Evolutionary conservation across 2,113 vertebrate genomes (phyloP).

Genomic region (Pachycephala philippinensis): DNA sequence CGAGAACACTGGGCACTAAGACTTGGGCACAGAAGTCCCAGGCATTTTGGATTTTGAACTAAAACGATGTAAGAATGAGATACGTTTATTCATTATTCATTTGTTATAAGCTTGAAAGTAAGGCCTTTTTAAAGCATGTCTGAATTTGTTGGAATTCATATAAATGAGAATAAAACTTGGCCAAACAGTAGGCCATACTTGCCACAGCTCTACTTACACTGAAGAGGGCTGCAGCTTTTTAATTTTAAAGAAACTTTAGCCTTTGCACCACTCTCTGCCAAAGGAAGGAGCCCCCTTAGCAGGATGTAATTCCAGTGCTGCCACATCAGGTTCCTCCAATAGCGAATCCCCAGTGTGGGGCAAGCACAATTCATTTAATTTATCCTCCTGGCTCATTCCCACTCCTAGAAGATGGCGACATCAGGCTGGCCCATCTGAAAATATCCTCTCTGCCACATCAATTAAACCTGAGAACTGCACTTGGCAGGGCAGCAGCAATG

Average conservation of each 20-base stretch:
- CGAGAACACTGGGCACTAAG: not conserved
- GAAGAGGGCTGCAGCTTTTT: not conserved
- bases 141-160: not conserved
- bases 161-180: not conserved
- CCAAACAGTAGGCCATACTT: not conserved
- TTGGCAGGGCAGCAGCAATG: not conserved
- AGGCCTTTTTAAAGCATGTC: not conserved
- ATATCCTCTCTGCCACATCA: not conserved
- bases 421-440: not conserved
- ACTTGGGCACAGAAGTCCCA: not conserved
- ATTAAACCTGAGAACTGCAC: not conserved
- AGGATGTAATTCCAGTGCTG: rapidly evolving
- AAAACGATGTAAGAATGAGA: not conserved
- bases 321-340: rapidly evolving
- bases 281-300: not conserved
- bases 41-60: not conserved
- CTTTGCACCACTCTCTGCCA: not conserved
- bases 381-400: not conserved
- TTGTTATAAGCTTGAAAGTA: not conserved
- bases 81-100: not conserved
- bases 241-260: not conserved
- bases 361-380: not conserved
- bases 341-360: rapidly evolving
- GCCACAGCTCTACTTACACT: not conserved
- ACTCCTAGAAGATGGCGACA: not conserved